phyloP scores from a whole-genome alignment of 2,113 vertebrate species.

The Phylloscopus trochilus region DNA sequence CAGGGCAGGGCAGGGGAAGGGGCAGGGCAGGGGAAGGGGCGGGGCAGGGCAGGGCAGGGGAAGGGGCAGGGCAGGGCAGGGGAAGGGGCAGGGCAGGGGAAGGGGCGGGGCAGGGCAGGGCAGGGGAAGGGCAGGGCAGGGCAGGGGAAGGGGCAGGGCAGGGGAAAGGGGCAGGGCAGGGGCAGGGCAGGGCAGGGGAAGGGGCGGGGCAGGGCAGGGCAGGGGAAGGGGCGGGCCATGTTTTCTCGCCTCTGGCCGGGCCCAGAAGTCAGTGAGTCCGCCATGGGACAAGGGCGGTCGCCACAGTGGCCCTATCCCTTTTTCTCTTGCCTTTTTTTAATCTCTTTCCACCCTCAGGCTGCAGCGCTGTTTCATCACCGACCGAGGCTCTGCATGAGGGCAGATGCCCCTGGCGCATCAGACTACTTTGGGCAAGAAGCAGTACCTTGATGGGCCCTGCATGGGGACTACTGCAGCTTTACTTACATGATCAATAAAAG shows the following conservation, averaged over 20 bases:
- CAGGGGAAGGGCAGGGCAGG: too few species aligned
- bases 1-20: too few species aligned
- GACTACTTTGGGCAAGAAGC: neutral
- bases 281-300: accelerated
- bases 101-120: too few species aligned
- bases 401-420: too few species aligned
- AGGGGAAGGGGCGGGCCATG: too few species aligned
- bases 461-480: neutral
- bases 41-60: too few species aligned
- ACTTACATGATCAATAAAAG: neutral
- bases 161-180: too few species aligned
- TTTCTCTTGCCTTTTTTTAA: accelerated
- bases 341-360: accelerated
- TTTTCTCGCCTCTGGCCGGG: neutral
- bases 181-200: too few species aligned
- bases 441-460: neutral
- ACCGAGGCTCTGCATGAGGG: accelerated
- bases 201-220: neutral
- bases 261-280: accelerated
- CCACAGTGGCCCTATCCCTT: accelerated
- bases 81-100: too few species aligned
- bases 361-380: accelerated
- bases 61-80: too few species aligned
- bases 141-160: too few species aligned
- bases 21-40: too few species aligned